Evolutionary conservation across 2,888 invertebrate genomes (phyloP).

Genomic region (Baccha elongata): DNA sequence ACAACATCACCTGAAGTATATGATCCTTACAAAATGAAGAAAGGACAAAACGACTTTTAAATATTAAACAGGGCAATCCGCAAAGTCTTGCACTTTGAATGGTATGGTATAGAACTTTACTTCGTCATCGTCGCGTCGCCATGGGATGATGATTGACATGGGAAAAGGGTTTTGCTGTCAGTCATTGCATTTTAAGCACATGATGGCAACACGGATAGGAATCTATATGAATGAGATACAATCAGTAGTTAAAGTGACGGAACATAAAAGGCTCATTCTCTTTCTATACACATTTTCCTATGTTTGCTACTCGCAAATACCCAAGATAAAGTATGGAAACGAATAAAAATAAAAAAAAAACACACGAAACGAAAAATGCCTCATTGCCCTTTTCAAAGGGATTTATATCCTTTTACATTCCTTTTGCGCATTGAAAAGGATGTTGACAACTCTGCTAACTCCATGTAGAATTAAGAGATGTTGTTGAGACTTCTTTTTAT

Average conservation of each 20-base stretch:
- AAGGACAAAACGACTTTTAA: slow-evolving; percentile 68
- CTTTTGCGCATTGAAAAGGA: slow-evolving; percentile 39
- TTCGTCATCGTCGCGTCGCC: slow-evolving; percentile 1
- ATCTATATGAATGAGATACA: slow-evolving; percentile 27
- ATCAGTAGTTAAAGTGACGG: slow-evolving; percentile 59
- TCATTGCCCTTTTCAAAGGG: slow-evolving; percentile 56
- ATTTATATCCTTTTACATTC: slow-evolving; percentile 26
- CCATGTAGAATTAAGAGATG: slow-evolving; percentile 64
- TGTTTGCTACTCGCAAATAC: slow-evolving; percentile 65
- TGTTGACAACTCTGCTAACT: slow-evolving; percentile 61
- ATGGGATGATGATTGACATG: slow-evolving; percentile 3
- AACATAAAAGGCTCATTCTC: slow-evolving; percentile 55
- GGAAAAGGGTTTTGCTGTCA: slow-evolving; percentile 54
- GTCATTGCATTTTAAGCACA: slow-evolving; percentile 69
- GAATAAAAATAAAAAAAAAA: slow-evolving; percentile 2
- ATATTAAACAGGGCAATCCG: slow-evolving; percentile 69
- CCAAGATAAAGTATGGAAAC: slow-evolving; percentile 14
- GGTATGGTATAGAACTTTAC: slow-evolving; percentile 27
- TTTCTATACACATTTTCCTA: slow-evolving; percentile 49
- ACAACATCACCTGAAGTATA: slow-evolving; percentile 71
- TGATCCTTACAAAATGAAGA: slow-evolving; percentile 56
- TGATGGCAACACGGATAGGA: slow-evolving; percentile 71
- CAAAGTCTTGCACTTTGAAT: slow-evolving; percentile 65
- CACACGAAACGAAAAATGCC: slow-evolving; percentile 7
- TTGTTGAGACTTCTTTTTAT: slow-evolving; percentile 63